A percentile compares a stretch with the other conserved stretches of the same genome.
Conservation (phyloP, 2,113 vertebrate genomes). For the Gallinago undulata region DNA sequence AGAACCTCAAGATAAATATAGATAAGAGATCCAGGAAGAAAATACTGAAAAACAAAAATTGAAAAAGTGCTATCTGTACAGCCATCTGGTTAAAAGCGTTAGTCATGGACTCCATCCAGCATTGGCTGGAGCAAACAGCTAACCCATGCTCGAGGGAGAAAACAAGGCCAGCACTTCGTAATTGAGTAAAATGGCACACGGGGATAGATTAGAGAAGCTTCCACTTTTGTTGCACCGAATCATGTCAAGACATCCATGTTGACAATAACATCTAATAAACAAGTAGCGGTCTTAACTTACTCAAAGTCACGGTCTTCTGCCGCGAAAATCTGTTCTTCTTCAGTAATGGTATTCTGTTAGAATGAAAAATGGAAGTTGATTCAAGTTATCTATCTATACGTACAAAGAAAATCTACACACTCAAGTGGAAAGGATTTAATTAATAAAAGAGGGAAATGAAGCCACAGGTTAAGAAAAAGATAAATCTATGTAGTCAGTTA, state of each 20-base stretch:
- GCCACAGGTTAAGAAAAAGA: neutral
- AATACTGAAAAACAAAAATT: neutral
- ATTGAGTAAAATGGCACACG: neutral
- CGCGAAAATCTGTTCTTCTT: neutral
- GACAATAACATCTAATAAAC: neutral
- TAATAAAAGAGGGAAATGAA: neutral
- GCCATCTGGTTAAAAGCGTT: slow-evolving; percentile 14
- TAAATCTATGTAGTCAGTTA: neutral
- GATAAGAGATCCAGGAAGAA: neutral
- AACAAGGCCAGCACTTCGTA: neutral
- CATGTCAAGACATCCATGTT: neutral
- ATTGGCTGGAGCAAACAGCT: neutral
- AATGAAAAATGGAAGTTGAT: neutral
- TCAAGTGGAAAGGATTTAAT: neutral
- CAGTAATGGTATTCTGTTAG: neutral
- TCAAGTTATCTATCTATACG: neutral
- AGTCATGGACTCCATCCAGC: neutral
- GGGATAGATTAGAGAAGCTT: neutral
- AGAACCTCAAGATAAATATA: neutral
- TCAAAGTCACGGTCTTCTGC: neutral
- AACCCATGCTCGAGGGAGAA: neutral
- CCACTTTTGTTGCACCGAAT: neutral
- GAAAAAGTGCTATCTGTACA: neutral
- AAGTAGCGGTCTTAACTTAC: neutral
- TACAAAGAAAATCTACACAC: neutral